These are phyloP conservation scores for Phocides pigmalion DNA, from an alignment of 1,140 invertebrate genomes.

Conservation along the genomic window DNA sequence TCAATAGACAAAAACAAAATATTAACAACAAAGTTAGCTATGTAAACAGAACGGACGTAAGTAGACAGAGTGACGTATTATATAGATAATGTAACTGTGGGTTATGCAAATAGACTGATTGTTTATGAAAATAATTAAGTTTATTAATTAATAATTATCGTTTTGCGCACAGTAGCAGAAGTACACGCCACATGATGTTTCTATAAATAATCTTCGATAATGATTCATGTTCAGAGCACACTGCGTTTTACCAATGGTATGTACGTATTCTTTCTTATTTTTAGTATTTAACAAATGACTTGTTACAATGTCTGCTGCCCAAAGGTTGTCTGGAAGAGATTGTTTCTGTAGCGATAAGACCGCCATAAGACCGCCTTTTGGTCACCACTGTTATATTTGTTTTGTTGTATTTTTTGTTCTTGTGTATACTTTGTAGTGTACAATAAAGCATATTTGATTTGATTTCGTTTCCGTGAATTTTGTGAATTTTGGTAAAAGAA, in stretches of 20 bases:
- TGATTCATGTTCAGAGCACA: background rate
- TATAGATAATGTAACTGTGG: background rate
- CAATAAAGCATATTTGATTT: no score
- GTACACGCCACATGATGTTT: background rate
- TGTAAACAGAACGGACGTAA: slow-evolving; percentile 9
- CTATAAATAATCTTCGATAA: background rate
- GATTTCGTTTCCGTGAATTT: no score
- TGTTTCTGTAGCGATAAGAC: no score
- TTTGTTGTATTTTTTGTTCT: no score
- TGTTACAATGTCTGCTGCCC: no score
- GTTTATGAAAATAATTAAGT: background rate
- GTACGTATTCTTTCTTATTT: no score
- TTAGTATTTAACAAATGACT: no score
- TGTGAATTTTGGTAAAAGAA: no score
- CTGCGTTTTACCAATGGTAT: background rate
- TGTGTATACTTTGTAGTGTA: no score
- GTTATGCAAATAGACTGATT: background rate
- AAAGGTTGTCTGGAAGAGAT: no score
- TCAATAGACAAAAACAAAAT: background rate
- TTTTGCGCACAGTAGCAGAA: background rate
- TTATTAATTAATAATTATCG: slow-evolving; percentile 7
- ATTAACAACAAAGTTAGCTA: background rate
- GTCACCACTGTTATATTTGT: no score
- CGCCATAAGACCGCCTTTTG: no score
- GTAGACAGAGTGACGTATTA: background rate